A percentile compares a stretch with the other conserved stretches of the same genome.
Conservation (phyloP, 2,888 invertebrate genomes). For the Chorisops tibialis region DNA sequence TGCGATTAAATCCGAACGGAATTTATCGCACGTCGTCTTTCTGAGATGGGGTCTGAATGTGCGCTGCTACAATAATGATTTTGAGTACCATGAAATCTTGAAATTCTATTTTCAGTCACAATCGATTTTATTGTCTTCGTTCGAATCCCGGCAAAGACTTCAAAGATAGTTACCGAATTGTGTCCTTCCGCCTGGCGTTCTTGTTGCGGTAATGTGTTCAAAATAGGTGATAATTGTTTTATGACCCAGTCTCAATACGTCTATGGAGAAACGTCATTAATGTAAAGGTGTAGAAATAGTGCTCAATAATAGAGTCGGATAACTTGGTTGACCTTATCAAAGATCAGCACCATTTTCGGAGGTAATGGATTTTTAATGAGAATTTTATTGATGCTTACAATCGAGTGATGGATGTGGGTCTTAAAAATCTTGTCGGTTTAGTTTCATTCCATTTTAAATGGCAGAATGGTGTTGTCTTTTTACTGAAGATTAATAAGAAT, state of each 20-base stretch:
- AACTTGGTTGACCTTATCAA: constrained; percentile 2
- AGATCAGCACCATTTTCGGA: not conserved
- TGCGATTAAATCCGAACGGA: constrained; percentile 17
- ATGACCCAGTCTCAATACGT: not conserved
- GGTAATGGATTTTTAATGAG: constrained; percentile 24
- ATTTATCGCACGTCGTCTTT: constrained; percentile 16
- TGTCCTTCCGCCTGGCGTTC: constrained; percentile 12
- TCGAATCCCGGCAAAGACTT: constrained; percentile 3
- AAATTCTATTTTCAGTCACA: not conserved
- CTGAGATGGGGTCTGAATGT: not conserved
- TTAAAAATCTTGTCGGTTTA: not conserved
- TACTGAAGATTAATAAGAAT: too few species aligned
- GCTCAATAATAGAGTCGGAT: constrained; percentile 11
- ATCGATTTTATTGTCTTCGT: not conserved
- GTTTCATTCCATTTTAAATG: too few species aligned
- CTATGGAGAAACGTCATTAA: not conserved
- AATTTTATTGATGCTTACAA: constrained; percentile 23
- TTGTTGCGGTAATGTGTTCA: not conserved
- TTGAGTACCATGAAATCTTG: constrained; percentile 13
- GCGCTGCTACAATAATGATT: not conserved
- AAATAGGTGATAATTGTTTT: constrained; percentile 24
- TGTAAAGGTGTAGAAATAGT: constrained; percentile 4
- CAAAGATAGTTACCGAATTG: constrained; percentile 5
- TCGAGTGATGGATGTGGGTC: constrained; percentile 12
- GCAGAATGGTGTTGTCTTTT: too few species aligned